Percentiles rank a stretch among this genome's conserved stretches.
phyloP scores from a whole-genome alignment of 2,888 invertebrate species.

The Esperia sulphurella region DNA sequence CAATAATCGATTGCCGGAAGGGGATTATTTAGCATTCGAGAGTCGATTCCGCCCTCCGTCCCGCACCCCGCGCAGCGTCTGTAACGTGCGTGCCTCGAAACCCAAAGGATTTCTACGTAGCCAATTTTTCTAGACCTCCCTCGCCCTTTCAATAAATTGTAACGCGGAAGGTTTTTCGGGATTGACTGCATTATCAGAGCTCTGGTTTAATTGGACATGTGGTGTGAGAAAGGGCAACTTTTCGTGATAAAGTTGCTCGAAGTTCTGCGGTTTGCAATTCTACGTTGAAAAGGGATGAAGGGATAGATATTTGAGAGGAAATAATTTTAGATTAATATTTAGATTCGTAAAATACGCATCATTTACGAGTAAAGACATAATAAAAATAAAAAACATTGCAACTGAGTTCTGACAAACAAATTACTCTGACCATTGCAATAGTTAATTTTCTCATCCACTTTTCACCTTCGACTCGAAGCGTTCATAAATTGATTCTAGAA shows the following conservation, averaged over 20 bases:
- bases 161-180: neutral
- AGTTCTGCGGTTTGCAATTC: slow-evolving; percentile 9
- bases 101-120: slow-evolving; percentile 6
- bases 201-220: neutral
- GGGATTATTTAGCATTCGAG: slow-evolving; percentile 12
- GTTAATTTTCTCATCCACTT: no score
- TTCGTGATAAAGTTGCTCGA: slow-evolving; percentile 9
- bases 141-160: neutral
- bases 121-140: slow-evolving; percentile 3
- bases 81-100: slow-evolving; percentile 14
- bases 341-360: no score
- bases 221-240: slow-evolving; percentile 6
- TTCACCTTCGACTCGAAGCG: no score
- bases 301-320: neutral
- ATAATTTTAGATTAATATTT: no score
- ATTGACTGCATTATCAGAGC: slow-evolving; percentile 1
- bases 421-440: no score
- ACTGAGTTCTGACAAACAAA: no score
- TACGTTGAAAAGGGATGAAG: slow-evolving; percentile 5
- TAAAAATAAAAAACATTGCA: no score
- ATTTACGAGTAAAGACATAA: no score
- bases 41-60: neutral
- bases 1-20: slow-evolving; percentile 9
- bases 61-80: slow-evolving; percentile 3
- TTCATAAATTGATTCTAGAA: no score